Percentiles rank a stretch among this genome's conserved stretches.
Evolutionary conservation across 2,888 invertebrate genomes (phyloP).

Genomic region (Petrolisthes manimaculis): DNA sequence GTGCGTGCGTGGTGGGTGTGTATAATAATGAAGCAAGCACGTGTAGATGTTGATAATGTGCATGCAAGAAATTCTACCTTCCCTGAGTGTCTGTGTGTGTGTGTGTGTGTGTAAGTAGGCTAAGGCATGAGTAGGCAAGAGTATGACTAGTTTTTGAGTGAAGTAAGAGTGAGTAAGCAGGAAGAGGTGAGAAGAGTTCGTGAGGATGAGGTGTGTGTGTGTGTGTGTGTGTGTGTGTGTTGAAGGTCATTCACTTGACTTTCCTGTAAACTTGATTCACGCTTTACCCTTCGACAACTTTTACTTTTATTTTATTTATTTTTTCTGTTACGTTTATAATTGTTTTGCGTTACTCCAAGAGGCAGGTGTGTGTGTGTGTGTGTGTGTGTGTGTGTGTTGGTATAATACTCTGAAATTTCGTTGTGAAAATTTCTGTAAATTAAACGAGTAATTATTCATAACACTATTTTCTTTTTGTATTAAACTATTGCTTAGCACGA

Average conservation of each 20-base stretch:
- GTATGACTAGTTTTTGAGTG: not conserved
- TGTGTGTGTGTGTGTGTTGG: not conserved
- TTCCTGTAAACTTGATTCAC: not conserved
- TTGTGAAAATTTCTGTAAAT: not conserved
- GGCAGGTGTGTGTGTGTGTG: not conserved
- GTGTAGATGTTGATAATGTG: too few species aligned
- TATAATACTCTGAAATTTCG: not conserved
- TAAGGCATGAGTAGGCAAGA: not conserved
- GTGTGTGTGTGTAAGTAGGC: not conserved
- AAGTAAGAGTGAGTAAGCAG: not conserved
- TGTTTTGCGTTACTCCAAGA: not conserved
- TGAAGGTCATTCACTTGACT: not conserved
- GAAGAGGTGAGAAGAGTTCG: not conserved
- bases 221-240: not conserved
- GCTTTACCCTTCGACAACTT: too few species aligned
- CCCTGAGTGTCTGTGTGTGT: not conserved
- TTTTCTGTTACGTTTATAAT: not conserved
- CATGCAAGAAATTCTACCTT: not conserved
- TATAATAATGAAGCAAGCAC: too few species aligned
- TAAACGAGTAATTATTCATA: too few species aligned
- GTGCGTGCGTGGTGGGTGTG: too few species aligned
- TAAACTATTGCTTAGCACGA: not conserved
- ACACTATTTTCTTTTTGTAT: too few species aligned
- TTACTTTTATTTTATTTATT: too few species aligned
- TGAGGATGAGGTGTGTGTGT: not conserved